Evolutionary conservation across 2,797 vertebrate species (phyloP), one percentile per base, ranked within the genome.

Genomic region (Leptoclinus maculatus): DNA sequence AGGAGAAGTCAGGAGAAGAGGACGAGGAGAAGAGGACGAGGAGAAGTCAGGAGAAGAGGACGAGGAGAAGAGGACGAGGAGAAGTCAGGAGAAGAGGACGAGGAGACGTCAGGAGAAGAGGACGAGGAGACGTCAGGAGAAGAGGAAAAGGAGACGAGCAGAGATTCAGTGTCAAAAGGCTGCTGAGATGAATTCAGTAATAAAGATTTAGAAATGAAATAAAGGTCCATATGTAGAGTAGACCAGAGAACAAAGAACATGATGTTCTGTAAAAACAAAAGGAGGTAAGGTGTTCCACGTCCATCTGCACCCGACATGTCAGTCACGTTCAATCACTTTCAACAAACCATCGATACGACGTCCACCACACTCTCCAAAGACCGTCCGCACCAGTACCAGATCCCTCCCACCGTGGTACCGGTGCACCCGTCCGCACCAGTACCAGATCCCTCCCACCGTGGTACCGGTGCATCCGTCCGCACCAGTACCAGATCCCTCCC

Each of bases 301-400:
- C 65, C 49, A 69, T 39, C 63, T 62, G 54, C 23, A 68, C 27
- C 39, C 1, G 43, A 19, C 21, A 68, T 1, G 4, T 66, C 71
- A 68, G 38, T 25, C 21, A 72, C 10, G 11, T 67, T 63, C 12
- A 69, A 4, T 39, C 74, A 75, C 85, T 11, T 83, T 32, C 81
- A 58, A 21, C 38, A 78, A 79, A 59, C 84, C 81, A 36, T 82
- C 70, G 0, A 41, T 7, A 53, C 66, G 17, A 88, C 89, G 19
- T 89, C 83, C 88, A 51, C 67, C 53, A 43, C 53, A 39, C 84
- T 5, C 71, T 83, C 75, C 17, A 5, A 57, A 29, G 58, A 7
- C 74, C 63, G 7, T n/a, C n/a, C n/a, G 49, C 81, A 85, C 62
- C 74, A n/a, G 29, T 1, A 69, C 17, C 74, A 68, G 47, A 45